Evolutionary conservation across 1,140 invertebrate species (phyloP).

Genomic region (Diabrotica virgifera): DNA sequence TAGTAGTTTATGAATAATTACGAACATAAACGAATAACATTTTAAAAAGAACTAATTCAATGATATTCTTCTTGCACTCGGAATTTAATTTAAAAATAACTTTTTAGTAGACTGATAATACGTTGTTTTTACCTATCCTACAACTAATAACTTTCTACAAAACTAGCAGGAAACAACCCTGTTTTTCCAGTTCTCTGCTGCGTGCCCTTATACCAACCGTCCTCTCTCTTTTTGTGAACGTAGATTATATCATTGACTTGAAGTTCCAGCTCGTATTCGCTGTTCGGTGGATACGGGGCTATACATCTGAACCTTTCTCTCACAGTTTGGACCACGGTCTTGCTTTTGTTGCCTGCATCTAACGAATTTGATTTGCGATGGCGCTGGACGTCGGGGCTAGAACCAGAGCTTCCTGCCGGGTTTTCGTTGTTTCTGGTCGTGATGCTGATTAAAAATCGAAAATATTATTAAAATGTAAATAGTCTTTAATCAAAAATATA

Average conservation of each 20-base stretch:
- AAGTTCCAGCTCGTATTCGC: slow-evolving; percentile 86
- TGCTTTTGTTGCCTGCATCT: slow-evolving; percentile 61
- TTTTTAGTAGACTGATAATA: too few species aligned
- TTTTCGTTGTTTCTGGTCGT: slow-evolving; percentile 34
- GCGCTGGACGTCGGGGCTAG: slow-evolving; percentile 48
- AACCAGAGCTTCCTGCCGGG: slow-evolving; percentile 37
- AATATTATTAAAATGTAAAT: too few species aligned
- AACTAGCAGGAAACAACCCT: slow-evolving; percentile 90
- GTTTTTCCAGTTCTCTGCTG: slow-evolving; percentile 84
- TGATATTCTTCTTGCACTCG: too few species aligned
- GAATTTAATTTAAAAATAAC: too few species aligned
- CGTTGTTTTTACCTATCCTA: not conserved
- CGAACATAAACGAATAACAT: too few species aligned
- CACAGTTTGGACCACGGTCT: slow-evolving; percentile 53
- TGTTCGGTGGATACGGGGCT: slow-evolving; percentile 92
- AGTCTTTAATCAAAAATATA: too few species aligned
- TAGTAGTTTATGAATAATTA: too few species aligned
- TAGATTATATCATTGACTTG: slow-evolving; percentile 88
- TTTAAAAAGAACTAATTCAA: too few species aligned
- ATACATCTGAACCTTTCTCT: slow-evolving; percentile 82
- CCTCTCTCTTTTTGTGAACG: slow-evolving; percentile 88
- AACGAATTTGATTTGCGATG: slow-evolving; percentile 79
- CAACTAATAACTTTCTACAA: slow-evolving; percentile 73
- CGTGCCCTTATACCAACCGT: slow-evolving; percentile 95
- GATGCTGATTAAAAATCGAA: not conserved